Conservation (phyloP, 2,888 invertebrate genomes). For the Nymphalis c-album region DNA sequence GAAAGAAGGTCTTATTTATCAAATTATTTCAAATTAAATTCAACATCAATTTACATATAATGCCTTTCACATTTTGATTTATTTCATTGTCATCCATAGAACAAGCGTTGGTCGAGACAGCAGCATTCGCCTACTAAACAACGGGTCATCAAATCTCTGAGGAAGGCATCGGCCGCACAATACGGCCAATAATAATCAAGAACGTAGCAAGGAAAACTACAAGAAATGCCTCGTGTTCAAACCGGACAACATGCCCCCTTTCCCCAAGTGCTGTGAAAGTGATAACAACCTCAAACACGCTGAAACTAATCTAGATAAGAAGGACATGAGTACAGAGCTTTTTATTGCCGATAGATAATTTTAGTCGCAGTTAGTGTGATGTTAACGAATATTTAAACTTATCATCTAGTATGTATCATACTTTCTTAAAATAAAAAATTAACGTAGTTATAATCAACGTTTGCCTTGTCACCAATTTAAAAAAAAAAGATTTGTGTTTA, state of each 20-base stretch:
- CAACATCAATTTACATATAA: too few relatives aligned
- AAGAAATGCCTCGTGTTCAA: slow-evolving; percentile 59
- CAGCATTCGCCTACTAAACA: slow-evolving; percentile 71
- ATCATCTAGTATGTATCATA: too few relatives aligned
- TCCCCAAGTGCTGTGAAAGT: slow-evolving; percentile 71
- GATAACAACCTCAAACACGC: slow-evolving; percentile 56
- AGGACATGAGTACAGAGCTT: slow-evolving; percentile 67
- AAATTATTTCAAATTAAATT: too few relatives aligned
- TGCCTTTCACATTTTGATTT: not conserved
- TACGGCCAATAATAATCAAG: slow-evolving; percentile 62
- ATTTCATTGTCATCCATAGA: slow-evolving; percentile 44
- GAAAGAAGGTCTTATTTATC: too few relatives aligned
- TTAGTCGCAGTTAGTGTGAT: slow-evolving; percentile 20
- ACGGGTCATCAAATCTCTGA: slow-evolving; percentile 76
- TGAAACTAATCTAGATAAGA: slow-evolving; percentile 51
- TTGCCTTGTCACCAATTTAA: too few relatives aligned
- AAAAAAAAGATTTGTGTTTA: too few relatives aligned
- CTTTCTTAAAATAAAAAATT: too few relatives aligned
- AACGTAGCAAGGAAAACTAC: slow-evolving; percentile 64
- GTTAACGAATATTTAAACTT: too few relatives aligned
- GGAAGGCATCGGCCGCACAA: slow-evolving; percentile 54
- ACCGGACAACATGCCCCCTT: slow-evolving; percentile 59
- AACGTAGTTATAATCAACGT: too few relatives aligned
- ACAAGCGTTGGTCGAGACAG: slow-evolving; percentile 72
- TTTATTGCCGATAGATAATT: slow-evolving; percentile 56